Percentiles rank a stretch among this genome's conserved stretches.
phyloP scores from a whole-genome alignment of 2,113 vertebrate genomes.

The Anarrhichthys ocellatus region DNA sequence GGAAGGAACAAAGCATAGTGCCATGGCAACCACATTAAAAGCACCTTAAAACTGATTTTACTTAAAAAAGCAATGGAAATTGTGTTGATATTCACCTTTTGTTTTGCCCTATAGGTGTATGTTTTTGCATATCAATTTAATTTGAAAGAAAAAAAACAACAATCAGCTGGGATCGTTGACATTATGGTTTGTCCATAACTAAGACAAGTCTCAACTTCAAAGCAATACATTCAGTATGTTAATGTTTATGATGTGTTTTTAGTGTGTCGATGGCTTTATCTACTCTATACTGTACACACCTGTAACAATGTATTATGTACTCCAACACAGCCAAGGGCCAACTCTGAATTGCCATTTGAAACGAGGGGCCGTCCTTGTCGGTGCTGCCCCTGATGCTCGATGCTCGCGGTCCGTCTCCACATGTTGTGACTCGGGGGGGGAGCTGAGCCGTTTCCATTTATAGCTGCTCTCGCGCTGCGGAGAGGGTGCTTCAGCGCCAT shows the following conservation, averaged over 20 bases:
- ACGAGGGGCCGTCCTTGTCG: conserved; percentile 15
- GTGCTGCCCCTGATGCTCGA: conserved; percentile 61
- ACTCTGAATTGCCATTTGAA: conserved; percentile 44
- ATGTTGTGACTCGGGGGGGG: conserved; percentile 33
- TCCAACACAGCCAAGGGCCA: conserved; percentile 59
- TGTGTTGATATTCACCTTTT: conserved; percentile 58
- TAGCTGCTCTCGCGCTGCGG: conserved; percentile 33
- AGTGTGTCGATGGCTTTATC: conserved; percentile 70
- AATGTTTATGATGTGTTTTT: conserved; percentile 66
- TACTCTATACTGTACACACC: conserved; percentile 64
- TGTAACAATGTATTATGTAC: conserved; percentile 53
- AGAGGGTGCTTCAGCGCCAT: conserved; percentile 51
- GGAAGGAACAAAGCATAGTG: conserved; percentile 77
- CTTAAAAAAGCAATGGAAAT: conserved; percentile 75
- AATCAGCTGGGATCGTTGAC: conserved; percentile 65
- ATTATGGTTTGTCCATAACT: conserved; percentile 43
- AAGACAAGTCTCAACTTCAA: conserved; percentile 67
- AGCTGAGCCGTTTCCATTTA: conserved; percentile 50
- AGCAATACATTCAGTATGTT: conserved; percentile 78
- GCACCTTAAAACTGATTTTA: conserved; percentile 80
- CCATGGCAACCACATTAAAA: conserved; percentile 83
- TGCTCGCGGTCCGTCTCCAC: conserved; percentile 42
- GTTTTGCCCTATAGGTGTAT: conserved; percentile 52
- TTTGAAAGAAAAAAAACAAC: conserved; percentile 41
- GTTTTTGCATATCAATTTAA: conserved; percentile 56